These are phyloP conservation scores for Lasioglossum marginatum DNA, from an alignment of 2,888 invertebrate species.

Conservation along the genomic window DNA sequence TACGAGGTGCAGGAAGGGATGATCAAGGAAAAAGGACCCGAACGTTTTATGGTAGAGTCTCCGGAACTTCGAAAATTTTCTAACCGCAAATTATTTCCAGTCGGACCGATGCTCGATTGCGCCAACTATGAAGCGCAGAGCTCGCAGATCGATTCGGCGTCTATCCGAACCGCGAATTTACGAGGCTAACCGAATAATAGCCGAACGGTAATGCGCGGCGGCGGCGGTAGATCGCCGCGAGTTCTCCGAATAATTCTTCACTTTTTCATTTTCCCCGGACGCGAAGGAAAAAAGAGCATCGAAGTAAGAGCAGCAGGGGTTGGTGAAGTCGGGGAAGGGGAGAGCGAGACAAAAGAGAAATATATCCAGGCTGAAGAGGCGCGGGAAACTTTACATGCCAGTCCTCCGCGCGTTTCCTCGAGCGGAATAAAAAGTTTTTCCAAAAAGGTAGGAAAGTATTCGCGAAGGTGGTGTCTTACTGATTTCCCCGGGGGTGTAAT, in stretches of 20 bases:
- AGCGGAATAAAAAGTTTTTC: constrained; percentile 53
- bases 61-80: background rate
- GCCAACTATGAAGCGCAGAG: background rate
- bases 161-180: constrained; percentile 34
- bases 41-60: background rate
- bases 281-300: background rate
- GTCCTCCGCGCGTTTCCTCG: constrained; percentile 36
- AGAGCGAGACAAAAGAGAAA: constrained; percentile 42
- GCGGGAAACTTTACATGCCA: constrained; percentile 46
- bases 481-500: constrained; percentile 67
- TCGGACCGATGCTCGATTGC: background rate
- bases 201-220: constrained; percentile 19
- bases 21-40: background rate
- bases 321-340: background rate
- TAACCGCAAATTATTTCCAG: background rate
- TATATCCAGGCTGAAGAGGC: constrained; percentile 20
- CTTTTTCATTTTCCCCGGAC: constrained; percentile 42
- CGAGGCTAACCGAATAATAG: constrained; percentile 36
- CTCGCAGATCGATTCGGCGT: constrained; percentile 5
- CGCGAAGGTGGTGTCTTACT: constrained; percentile 57
- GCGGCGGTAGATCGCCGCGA: constrained; percentile 20
- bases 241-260: constrained; percentile 43
- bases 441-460: constrained; percentile 42
- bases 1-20: background rate
- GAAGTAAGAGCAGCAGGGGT: background rate